phyloP scores from a whole-genome alignment of 2,888 invertebrate genomes.

The Epistrophe eligans region DNA sequence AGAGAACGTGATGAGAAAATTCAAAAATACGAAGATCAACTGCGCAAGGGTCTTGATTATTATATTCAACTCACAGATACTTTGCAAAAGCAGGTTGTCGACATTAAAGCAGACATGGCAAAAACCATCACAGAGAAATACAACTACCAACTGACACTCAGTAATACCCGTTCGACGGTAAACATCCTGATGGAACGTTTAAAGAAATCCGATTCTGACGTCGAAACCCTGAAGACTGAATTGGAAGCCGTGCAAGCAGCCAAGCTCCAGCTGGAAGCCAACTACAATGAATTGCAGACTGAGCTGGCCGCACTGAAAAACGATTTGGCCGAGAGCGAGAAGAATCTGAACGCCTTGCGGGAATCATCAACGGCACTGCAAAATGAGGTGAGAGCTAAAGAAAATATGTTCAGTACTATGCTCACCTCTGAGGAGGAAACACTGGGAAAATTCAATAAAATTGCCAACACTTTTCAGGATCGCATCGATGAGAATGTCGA shows the following conservation, averaged over 20 bases:
- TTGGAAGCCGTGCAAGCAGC: conserved; percentile 81
- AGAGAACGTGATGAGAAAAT: conserved; percentile 83
- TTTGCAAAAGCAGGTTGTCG: conserved; percentile 82
- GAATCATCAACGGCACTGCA: conserved; percentile 82
- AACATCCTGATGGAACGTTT: conserved; percentile 84
- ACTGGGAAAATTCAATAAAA: conserved; percentile 83
- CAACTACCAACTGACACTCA: conserved; percentile 83
- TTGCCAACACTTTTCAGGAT: conserved; percentile 84
- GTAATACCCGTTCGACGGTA: conserved; percentile 83
- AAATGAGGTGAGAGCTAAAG: conserved; percentile 83
- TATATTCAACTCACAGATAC: conserved; percentile 82
- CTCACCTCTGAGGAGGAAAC: conserved; percentile 83
- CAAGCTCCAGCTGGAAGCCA: conserved; percentile 81
- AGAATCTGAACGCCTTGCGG: conserved; percentile 79
- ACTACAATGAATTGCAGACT: conserved; percentile 79
- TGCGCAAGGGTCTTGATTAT: conserved; percentile 83
- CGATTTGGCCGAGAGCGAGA: conserved; percentile 80
- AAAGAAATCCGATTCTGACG: conserved; percentile 84
- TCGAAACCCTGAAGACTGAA: conserved; percentile 83
- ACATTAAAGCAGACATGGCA: conserved; percentile 82
- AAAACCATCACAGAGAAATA: conserved; percentile 83
- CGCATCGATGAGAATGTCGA: conserved; percentile 82
- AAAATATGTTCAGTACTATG: conserved; percentile 82
- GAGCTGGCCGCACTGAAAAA: conserved; percentile 80
- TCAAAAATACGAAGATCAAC: conserved; percentile 82